Base-by-base conservation (phyloP, 2,113 vertebrate species). In the Brachionichthys hirsutus region DNA sequence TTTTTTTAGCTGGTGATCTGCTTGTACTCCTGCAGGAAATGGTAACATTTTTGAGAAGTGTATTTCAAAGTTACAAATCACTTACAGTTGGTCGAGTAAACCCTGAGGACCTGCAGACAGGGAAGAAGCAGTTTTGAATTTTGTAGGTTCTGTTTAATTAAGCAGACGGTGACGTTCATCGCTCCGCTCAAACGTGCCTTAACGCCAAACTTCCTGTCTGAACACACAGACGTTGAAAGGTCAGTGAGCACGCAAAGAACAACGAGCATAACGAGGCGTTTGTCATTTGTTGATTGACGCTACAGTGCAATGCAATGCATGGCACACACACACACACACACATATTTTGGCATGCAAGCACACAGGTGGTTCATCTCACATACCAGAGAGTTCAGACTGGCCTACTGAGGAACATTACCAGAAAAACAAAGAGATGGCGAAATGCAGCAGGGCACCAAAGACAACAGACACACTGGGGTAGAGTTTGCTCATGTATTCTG, bases 161-260 rank as follows among this genome's bases (percentile, higher is more conserved):
- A 88, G 84, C 91, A 95, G 55, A 96, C 36, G 0, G 95, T 93
- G 85, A 96, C 78, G 48, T 89, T 95, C 52, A 98, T 85, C 58
- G 92, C 91, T 54, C 97, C 95, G 51, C 88, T 97, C 83, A 98
- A 86, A 87, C 97, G 94, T 8, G 95, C 94, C 85, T 97, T 98
- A 84, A 96, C 81, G 51, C 95, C 95, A 91, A 99, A 97, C 82
- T 98, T 99, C 80, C 92, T 97, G 88, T 99, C 97, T 99, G 82
- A 73, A 80, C 60, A 70, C 62, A 82, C 20, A 73, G 58, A 85
- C 12, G 17, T 16, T 52, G 20, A 2, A 49, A 54, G 6, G 41
- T 77, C 30, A 74, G 3, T 43, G 2, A 36, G 8, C 8, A 30
- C 42, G 44, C 15, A 62, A 11, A 10, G 34, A 17, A 53, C 30